Conservation (phyloP, 2,888 invertebrate genomes). For the Nineta flava region DNA sequence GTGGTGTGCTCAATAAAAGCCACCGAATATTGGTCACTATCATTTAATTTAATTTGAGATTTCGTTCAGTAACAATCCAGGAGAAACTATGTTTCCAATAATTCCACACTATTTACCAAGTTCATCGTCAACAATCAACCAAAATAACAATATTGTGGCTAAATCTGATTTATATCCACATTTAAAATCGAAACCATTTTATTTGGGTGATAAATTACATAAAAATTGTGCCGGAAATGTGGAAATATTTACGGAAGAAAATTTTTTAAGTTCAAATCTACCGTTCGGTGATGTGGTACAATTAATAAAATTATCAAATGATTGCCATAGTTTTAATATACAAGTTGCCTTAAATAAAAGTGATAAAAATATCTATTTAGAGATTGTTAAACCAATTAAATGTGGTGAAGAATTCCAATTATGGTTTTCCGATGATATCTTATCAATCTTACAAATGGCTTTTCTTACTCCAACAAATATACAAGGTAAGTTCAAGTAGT, state of each 20-base stretch:
- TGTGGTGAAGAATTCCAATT: constrained; percentile 54
- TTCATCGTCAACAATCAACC: constrained; percentile 4
- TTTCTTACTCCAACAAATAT: constrained; percentile 66
- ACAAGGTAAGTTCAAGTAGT: constrained; percentile 39
- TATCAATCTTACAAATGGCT: constrained; percentile 59
- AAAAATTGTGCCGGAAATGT: constrained; percentile 17
- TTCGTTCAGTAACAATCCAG: background rate
- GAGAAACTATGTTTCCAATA: constrained; percentile 18
- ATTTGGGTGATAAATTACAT: constrained; percentile 1
- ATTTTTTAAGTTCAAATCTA: constrained; percentile 10
- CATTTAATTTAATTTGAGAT: background rate
- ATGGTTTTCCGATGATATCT: constrained; percentile 70
- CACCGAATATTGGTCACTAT: background rate
- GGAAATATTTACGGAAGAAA: constrained; percentile 18
- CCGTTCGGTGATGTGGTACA: background rate
- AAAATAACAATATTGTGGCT: constrained; percentile 1
- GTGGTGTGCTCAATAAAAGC: background rate
- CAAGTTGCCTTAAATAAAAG: constrained; percentile 23
- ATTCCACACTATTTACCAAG: constrained; percentile 15
- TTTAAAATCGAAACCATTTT: constrained; percentile 2
- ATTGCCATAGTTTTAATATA: constrained; percentile 48
- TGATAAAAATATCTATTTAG: constrained; percentile 21
- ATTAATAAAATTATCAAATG: constrained; percentile 36
- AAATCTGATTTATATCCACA: constrained; percentile 8
- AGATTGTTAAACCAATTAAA: constrained; percentile 32